Evolutionary conservation across 2,113 vertebrate genomes (phyloP).

Genomic region (Trochalopteron elliotii): DNA sequence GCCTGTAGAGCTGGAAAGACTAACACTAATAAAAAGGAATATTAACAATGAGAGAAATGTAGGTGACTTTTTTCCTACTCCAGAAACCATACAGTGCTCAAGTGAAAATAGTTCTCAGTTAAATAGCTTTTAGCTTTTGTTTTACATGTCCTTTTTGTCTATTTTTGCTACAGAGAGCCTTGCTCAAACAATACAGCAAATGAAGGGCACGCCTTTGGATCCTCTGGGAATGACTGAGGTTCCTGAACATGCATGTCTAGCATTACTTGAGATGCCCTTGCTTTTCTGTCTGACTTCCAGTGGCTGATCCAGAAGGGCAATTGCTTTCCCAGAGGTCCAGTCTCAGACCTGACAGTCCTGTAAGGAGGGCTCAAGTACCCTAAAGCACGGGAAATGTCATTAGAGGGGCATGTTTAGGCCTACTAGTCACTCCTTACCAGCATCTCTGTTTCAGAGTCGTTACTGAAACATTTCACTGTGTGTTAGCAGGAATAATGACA

Average conservation of each 20-base stretch:
- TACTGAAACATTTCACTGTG: background rate
- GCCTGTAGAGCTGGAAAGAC: background rate
- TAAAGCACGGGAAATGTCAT: background rate
- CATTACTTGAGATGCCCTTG: background rate
- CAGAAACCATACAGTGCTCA: background rate
- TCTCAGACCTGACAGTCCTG: background rate
- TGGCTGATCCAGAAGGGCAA: background rate
- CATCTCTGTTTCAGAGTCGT: background rate
- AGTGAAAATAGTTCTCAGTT: background rate
- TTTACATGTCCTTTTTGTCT: conserved; percentile 3
- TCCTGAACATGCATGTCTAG: background rate
- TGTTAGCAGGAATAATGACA: background rate
- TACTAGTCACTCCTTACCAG: background rate
- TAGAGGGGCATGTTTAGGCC: background rate
- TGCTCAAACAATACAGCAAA: background rate
- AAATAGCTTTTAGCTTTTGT: conserved; percentile 1
- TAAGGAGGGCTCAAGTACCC: background rate
- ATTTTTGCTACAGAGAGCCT: background rate
- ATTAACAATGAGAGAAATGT: background rate
- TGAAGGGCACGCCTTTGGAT: background rate
- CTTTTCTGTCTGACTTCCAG: background rate
- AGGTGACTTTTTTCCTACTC: background rate
- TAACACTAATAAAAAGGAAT: background rate
- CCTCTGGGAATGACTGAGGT: background rate
- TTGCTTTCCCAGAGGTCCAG: background rate